A percentile compares a stretch with the other conserved stretches of the same genome.
These are phyloP conservation scores for Aplodontia rufa DNA, from an alignment of 2,113 vertebrate species.

Conservation along the genomic window DNA sequence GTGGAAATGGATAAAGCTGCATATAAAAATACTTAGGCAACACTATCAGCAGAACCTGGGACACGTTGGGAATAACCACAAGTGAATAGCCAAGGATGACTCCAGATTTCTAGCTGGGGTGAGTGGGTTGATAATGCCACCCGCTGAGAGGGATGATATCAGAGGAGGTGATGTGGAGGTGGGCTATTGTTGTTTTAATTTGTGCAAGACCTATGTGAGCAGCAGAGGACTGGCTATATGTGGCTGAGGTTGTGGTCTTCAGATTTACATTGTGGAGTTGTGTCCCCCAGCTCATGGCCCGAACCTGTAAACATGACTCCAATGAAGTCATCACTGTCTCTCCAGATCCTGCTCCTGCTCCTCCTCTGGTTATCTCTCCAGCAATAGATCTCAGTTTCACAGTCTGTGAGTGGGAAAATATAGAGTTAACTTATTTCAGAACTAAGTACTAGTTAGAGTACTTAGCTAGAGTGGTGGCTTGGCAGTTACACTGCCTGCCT, in stretches of 20 bases:
- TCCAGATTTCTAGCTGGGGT: background rate
- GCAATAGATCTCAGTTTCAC: background rate
- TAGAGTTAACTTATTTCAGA: background rate
- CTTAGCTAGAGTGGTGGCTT: no score
- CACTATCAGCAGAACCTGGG: background rate
- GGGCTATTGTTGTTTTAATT: background rate
- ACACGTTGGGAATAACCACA: background rate
- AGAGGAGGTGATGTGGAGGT: background rate
- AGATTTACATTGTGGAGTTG: background rate
- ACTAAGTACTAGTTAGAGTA: background rate
- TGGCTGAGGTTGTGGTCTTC: background rate
- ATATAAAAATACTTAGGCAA: background rate
- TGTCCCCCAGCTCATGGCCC: background rate
- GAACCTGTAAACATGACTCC: background rate
- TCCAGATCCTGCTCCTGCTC: background rate
- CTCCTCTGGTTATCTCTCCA: background rate
- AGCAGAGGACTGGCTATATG: background rate
- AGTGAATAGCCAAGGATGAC: background rate
- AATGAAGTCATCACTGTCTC: background rate
- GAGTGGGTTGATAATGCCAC: background rate
- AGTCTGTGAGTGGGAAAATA: background rate
- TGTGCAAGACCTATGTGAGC: background rate
- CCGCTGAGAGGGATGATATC: background rate
- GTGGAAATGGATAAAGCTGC: background rate
- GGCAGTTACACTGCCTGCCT: no score